A percentile compares a stretch with the other conserved stretches of the same genome.
These are phyloP conservation scores for Hypanus sabinus DNA, from an alignment of 2,113 vertebrate species.

Conservation along the genomic window DNA sequence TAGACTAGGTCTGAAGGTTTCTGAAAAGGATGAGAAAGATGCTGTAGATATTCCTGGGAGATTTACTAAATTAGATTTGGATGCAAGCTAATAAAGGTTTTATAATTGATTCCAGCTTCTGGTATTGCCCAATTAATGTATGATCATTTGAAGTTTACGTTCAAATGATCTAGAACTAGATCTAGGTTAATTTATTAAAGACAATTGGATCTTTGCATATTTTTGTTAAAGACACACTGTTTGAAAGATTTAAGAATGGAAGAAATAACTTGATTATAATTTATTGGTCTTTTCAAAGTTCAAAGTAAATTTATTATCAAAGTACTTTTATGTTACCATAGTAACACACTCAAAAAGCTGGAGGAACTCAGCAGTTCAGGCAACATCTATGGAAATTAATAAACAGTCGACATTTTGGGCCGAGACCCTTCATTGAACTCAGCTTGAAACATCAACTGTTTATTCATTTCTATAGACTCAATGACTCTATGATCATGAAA, in stretches of 20 bases:
- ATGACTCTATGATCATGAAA: no score
- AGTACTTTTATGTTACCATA: no score
- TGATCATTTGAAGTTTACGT: neutral
- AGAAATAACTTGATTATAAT: neutral
- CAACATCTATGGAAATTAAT: no score
- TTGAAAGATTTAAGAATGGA: neutral
- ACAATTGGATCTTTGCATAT: neutral
- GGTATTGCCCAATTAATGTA: neutral
- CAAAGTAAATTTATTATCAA: no score
- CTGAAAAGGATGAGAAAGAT: no score
- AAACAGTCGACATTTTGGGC: no score
- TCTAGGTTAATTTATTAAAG: neutral
- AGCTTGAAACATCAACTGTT: no score
- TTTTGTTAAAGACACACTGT: neutral
- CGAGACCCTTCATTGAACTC: no score
- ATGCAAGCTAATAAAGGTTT: neutral
- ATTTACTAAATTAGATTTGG: neutral
- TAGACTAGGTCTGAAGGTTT: no score
- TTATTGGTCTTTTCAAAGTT: neutral
- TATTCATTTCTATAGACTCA: no score
- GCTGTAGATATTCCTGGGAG: neutral
- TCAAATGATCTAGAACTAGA: neutral
- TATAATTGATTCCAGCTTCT: neutral
- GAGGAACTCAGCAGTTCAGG: no score
- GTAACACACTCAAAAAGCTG: no score